These are phyloP conservation scores for Isoperla grammatica DNA, from an alignment of 2,888 invertebrate species.

Conservation along the genomic window DNA sequence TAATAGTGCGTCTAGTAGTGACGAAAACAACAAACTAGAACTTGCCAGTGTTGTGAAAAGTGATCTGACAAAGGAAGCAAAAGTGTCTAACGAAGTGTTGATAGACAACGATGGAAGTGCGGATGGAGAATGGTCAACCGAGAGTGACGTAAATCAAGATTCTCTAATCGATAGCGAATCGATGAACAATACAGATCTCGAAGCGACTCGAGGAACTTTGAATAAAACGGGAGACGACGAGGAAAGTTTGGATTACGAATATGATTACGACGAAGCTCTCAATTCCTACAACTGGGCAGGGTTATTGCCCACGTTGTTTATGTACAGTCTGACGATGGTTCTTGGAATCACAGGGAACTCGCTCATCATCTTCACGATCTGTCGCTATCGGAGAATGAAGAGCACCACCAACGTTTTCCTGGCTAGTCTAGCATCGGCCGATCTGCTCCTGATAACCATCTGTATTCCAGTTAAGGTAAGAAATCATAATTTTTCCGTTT, in stretches of 20 bases:
- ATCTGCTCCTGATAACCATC: conserved; percentile 60
- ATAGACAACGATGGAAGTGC: no score
- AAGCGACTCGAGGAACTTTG: neutral
- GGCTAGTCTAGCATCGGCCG: conserved; percentile 61
- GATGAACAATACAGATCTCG: no score
- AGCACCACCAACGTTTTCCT: conserved; percentile 63
- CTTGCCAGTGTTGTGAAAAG: no score
- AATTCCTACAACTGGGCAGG: conserved; percentile 50
- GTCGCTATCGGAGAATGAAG: conserved; percentile 51
- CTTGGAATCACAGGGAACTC: conserved; percentile 55
- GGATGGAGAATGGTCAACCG: no score
- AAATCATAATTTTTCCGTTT: conserved; percentile 6
- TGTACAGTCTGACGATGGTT: conserved; percentile 55
- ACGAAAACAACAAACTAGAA: no score
- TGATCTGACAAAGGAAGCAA: no score
- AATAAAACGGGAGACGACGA: conserved; percentile 19
- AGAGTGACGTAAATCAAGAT: no score
- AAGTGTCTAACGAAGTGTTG: no score
- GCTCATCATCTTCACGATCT: conserved; percentile 53
- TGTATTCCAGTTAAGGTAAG: conserved; percentile 68
- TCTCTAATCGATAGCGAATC: no score
- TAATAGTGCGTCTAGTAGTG: no score
- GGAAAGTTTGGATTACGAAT: conserved; percentile 41
- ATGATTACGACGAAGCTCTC: conserved; percentile 47
- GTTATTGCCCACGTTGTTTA: conserved; percentile 50